Base-by-base conservation (phyloP, 2,797 vertebrate genomes). In the Coranthus polyacanthus region DNA sequence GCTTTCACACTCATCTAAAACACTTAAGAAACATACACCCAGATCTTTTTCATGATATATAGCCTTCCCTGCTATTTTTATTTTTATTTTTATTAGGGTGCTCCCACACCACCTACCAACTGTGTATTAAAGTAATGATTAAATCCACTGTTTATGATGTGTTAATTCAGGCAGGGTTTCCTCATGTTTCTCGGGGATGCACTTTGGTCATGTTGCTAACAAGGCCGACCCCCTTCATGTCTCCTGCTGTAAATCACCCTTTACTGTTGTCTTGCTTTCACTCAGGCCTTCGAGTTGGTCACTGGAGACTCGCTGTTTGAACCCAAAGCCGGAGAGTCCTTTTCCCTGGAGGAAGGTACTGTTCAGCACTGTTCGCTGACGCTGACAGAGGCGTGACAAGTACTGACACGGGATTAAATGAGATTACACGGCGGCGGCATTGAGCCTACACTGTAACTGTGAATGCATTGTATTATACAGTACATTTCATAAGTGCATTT, bases 261-360 rank as follows among this genome's bases (percentile, higher is more conserved):
- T 54, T 20, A 13, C 36, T 59, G 50, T 55, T 32, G 17, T 62
- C 46, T 15, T 82, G 72, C 72, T 41, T 11, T 79, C 87, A 56
- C 51, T 36, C 64, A 97, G 96, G 94, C 95, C 51, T 96, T 96
- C 83, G 95, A 97, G 88, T 83, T 96, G 89, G 86, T 92, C 63
- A 96, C 95, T 17, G 95, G 95, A 53, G 91, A 95, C 68, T 42
- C 72, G 1, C 88, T 96, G 17, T 96, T 96, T 80, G 93, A 94
- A 62, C 96, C 96, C 57, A 94, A 92, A 85, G 88, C 91, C 46
- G 82, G 92, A 17, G 89, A 92, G 15, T 89, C 85, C 13, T 92
- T 94, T 84, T 95, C 95, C 60, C 89, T 93, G 87, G 93, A 96
- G 65, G 95, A 96, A 49, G 96, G 96, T 97, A 91, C 80, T 45